Evolutionary conservation across 2,113 vertebrate species (phyloP).

Genomic region (Psophia crepitans): DNA sequence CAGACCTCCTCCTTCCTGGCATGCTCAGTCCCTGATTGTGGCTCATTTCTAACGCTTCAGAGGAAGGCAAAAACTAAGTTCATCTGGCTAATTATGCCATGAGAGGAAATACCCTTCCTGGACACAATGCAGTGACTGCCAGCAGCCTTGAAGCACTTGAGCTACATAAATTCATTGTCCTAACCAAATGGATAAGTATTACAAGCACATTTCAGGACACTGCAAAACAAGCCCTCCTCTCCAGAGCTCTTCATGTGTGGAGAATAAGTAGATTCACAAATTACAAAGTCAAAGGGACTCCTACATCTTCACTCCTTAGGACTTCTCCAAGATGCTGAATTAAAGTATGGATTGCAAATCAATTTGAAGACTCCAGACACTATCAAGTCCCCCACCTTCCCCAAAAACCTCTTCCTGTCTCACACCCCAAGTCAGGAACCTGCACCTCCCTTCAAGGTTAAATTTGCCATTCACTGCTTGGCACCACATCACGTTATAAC

Average conservation of each 20-base stretch:
- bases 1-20: not conserved
- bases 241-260: not conserved
- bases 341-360: not conserved
- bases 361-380: not conserved
- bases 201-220: not conserved
- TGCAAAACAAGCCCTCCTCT: not conserved
- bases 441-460: not conserved
- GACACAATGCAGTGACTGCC: not conserved
- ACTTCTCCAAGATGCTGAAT: not conserved
- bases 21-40: not conserved
- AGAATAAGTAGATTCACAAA: not conserved
- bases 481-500: not conserved
- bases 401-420: not conserved
- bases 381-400: not conserved
- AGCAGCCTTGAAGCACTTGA: not conserved
- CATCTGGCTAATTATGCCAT: not conserved
- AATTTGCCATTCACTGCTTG: not conserved
- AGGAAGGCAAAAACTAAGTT: not conserved
- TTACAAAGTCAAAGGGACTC: not conserved
- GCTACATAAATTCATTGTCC: not conserved
- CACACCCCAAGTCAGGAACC: not conserved
- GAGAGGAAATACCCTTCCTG: not conserved
- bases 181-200: not conserved
- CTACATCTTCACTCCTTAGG: not conserved
- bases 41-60: not conserved